Percentiles rank a stretch among this genome's conserved stretches.
These are phyloP conservation scores for Antrozous pallidus DNA, from an alignment of 2,797 vertebrate species.

Conservation along the genomic window DNA sequence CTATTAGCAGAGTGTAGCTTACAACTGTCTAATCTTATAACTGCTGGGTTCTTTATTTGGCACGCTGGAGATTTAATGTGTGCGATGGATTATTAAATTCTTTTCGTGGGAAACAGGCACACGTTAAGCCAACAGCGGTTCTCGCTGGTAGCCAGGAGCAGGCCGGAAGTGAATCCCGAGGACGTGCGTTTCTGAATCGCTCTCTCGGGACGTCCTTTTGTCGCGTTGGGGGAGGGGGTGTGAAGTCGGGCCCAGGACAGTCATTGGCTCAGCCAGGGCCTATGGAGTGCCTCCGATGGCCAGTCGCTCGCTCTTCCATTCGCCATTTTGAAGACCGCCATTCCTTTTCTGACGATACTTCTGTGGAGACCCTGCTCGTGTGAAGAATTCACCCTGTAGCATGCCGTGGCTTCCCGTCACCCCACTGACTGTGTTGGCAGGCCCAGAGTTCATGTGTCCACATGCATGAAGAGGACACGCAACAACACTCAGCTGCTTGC, in stretches of 20 bases:
- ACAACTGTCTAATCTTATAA: constrained; percentile 58
- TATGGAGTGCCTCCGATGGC: background rate
- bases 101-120: constrained; percentile 70
- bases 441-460: background rate
- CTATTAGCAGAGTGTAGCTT: background rate
- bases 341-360: background rate
- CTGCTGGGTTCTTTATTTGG: constrained; percentile 52
- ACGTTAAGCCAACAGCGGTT: constrained; percentile 77
- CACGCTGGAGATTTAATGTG: constrained; percentile 46
- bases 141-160: constrained; percentile 74
- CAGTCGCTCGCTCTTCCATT: background rate
- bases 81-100: constrained; percentile 69
- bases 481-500: background rate
- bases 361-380: background rate
- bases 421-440: background rate
- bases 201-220: constrained; percentile 47
- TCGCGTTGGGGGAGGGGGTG: constrained; percentile 16
- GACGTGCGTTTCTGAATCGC: constrained; percentile 55
- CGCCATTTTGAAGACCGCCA: background rate
- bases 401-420: background rate
- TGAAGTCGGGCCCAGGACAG: background rate
- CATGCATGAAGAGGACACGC: fast-evolving
- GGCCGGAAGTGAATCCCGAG: constrained; percentile 65
- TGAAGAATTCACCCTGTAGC: background rate
- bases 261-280: background rate